These are phyloP conservation scores for Drosophila borealis DNA, from an alignment of 2,888 invertebrate genomes.

Conservation along the genomic window DNA sequence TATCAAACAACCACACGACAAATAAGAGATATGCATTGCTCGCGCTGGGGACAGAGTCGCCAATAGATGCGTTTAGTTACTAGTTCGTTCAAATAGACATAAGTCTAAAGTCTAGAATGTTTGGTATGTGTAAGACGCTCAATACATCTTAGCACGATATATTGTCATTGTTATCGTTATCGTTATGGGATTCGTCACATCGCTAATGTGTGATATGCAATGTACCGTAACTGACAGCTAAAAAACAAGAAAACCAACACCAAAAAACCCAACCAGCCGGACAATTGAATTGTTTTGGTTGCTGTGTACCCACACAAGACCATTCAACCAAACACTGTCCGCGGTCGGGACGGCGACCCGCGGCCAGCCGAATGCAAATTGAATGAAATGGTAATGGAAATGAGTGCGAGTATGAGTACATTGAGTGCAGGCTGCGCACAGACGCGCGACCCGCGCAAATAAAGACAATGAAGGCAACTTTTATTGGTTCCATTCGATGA, in stretches of 20 bases:
- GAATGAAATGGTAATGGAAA: conserved; percentile 74
- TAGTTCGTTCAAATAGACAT: too few relatives aligned
- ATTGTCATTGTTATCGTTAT: conserved; percentile 24
- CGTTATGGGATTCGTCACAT: conserved; percentile 58
- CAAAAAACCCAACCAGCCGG: conserved; percentile 62
- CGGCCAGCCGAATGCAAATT: conserved; percentile 70
- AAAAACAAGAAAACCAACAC: conserved; percentile 62
- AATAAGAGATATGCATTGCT: too few relatives aligned
- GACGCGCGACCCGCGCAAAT: conserved; percentile 68
- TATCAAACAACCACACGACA: background rate
- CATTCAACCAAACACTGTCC: conserved; percentile 65
- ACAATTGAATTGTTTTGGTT: conserved; percentile 75
- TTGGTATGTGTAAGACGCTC: too few relatives aligned
- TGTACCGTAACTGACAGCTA: conserved; percentile 76
- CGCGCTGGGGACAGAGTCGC: too few relatives aligned
- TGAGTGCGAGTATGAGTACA: conserved; percentile 56
- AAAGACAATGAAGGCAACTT: conserved; percentile 78
- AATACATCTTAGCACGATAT: background rate
- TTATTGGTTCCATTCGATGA: conserved; percentile 84
- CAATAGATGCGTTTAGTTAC: too few relatives aligned
- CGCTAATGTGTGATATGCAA: conserved; percentile 83
- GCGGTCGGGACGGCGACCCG: conserved; percentile 25
- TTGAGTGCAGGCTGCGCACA: conserved; percentile 61
- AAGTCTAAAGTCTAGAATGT: too few relatives aligned
- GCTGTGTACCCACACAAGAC: conserved; percentile 35